Percentiles rank a stretch among this genome's conserved stretches.
phyloP scores from a whole-genome alignment of 2,113 vertebrate genomes.

The Pterophyllum scalare region DNA sequence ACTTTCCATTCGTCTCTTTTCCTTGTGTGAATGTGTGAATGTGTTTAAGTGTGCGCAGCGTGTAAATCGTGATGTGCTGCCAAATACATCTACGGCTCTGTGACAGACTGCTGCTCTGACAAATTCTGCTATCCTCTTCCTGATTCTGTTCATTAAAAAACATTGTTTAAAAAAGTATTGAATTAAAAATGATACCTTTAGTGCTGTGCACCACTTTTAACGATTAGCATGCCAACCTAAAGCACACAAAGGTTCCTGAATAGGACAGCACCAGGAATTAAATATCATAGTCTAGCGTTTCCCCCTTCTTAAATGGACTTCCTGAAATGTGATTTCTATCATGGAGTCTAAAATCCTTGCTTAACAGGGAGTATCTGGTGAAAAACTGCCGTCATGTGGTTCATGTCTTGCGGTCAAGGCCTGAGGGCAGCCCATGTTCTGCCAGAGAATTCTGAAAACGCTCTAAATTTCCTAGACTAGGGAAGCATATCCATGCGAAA shows the following conservation, averaged over 20 bases:
- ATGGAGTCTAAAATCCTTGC: not conserved
- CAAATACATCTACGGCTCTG: too few relatives aligned
- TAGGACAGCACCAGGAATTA: not conserved
- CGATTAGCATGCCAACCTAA: not conserved
- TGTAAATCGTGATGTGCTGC: not conserved
- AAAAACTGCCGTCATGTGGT: conserved; percentile 5
- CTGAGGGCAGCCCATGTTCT: conserved; percentile 49
- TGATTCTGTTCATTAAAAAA: not conserved
- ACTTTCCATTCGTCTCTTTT: not conserved
- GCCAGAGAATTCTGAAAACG: conserved; percentile 61
- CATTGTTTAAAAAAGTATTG: not conserved
- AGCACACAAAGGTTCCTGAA: not conserved
- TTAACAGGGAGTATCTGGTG: not conserved
- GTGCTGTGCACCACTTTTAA: not conserved
- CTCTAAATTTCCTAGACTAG: conserved; percentile 56
- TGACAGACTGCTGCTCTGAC: not conserved
- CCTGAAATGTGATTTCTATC: not conserved
- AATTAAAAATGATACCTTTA: not conserved
- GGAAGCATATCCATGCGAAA: conserved; percentile 42
- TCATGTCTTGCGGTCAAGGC: conserved; percentile 38
- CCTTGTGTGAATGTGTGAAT: not conserved
- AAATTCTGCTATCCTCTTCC: not conserved
- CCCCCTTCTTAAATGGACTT: not conserved
- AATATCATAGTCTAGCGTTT: not conserved
- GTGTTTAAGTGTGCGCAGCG: not conserved